phyloP scores from a whole-genome alignment of 2,888 invertebrate species.

The Drosophila hamatofila region DNA sequence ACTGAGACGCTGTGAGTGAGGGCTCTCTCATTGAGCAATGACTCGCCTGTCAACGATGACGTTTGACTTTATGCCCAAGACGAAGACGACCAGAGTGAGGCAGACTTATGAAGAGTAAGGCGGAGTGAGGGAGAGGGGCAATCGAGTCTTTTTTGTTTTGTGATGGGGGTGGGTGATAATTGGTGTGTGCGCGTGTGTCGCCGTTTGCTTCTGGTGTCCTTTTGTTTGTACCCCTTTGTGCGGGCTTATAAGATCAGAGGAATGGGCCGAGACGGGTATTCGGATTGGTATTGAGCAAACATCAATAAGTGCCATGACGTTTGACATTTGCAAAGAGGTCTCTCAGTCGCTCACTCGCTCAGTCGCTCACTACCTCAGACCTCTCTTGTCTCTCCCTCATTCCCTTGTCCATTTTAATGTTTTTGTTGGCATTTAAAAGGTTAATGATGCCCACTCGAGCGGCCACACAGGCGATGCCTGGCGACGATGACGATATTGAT shows the following conservation, averaged over 20 bases:
- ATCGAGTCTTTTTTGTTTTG: background rate
- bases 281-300: constrained; percentile 51
- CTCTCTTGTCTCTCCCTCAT: background rate
- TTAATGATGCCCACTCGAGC: constrained; percentile 75
- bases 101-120: background rate
- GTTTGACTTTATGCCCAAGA: constrained; percentile 60
- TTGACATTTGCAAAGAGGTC: constrained; percentile 61
- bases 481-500: constrained; percentile 44
- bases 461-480: constrained; percentile 67
- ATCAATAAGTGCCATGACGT: constrained; percentile 72
- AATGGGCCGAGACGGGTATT: constrained; percentile 25
- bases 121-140: constrained; percentile 1
- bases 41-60: constrained; percentile 71
- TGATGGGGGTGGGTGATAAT: constrained; percentile 71
- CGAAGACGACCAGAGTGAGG: background rate
- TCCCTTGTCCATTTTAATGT: constrained; percentile 32
- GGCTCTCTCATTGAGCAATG: constrained; percentile 65
- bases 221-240: constrained; percentile 59
- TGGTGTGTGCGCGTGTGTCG: constrained; percentile 63
- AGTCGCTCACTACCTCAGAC: background rate
- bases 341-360: constrained; percentile 11
- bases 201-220: constrained; percentile 47
- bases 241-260: constrained; percentile 63
- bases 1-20: constrained; percentile 25
- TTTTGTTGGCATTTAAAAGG: constrained; percentile 61